Evolutionary conservation across 2,888 invertebrate species (phyloP).

Genomic region (Lymantria dispar): DNA sequence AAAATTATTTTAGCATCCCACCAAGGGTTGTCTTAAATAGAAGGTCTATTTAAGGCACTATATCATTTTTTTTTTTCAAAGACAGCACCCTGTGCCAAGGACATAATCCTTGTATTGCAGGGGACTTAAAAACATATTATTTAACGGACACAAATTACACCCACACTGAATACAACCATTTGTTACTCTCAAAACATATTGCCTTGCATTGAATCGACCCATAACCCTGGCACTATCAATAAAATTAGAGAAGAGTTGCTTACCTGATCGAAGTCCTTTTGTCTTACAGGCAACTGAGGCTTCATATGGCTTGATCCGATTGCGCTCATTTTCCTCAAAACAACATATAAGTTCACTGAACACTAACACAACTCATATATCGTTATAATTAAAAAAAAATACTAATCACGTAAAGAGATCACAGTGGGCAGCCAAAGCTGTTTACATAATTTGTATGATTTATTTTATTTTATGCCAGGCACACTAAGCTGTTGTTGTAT

Average conservation of each 20-base stretch:
- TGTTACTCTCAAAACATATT: too few species aligned
- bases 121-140: too few species aligned
- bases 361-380: constrained; percentile 21
- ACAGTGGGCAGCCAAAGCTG: constrained; percentile 42
- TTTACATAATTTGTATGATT: constrained; percentile 37
- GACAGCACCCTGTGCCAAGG: too few species aligned
- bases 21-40: too few species aligned
- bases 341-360: constrained; percentile 29
- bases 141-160: too few species aligned
- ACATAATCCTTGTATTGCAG: too few species aligned
- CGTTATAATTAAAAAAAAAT: constrained; percentile 35
- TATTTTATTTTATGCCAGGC: constrained; percentile 38
- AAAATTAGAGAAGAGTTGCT: constrained; percentile 18
- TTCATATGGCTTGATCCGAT: constrained; percentile 46
- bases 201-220: too few species aligned
- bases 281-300: constrained; percentile 84
- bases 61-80: too few species aligned
- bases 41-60: too few species aligned
- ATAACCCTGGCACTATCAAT: too few species aligned
- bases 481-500: constrained; percentile 36
- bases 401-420: constrained; percentile 62
- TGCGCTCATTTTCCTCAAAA: constrained; percentile 51
- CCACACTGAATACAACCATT: too few species aligned
- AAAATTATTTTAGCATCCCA: too few species aligned
- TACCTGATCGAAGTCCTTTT: constrained; percentile 90